Evolutionary conservation across 2,888 invertebrate species (phyloP).

Genomic region (Loripinus fragilis): DNA sequence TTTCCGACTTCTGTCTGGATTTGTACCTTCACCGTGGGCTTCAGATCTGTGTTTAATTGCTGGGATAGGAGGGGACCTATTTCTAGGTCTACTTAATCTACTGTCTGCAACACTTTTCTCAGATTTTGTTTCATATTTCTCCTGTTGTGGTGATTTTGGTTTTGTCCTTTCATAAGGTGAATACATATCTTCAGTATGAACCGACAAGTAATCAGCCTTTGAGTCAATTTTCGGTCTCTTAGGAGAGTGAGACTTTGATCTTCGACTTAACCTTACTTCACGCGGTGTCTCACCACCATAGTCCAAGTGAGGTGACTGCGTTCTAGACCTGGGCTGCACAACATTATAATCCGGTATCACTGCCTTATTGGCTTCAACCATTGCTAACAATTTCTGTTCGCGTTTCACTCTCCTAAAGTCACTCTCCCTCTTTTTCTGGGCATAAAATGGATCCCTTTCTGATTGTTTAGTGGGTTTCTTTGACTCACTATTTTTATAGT

Average conservation of each 20-base stretch:
- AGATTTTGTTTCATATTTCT: constrained; percentile 36
- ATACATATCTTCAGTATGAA: constrained; percentile 21
- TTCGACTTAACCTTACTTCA: constrained; percentile 44
- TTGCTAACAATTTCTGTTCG: constrained; percentile 73
- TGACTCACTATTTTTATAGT: constrained; percentile 69
- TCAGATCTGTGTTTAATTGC: constrained; percentile 67
- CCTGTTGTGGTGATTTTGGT: constrained; percentile 33
- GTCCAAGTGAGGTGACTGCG: constrained; percentile 61
- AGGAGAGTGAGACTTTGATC: constrained; percentile 65
- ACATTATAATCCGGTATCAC: constrained; percentile 69
- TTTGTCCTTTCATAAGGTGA: constrained; percentile 21
- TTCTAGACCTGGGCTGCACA: constrained; percentile 48
- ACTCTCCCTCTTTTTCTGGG: constrained; percentile 68
- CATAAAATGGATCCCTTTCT: constrained; percentile 79
- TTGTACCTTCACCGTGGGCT: constrained; percentile 25
- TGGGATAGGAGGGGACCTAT: constrained; percentile 74
- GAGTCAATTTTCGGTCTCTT: constrained; percentile 39
- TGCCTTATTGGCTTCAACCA: constrained; percentile 76
- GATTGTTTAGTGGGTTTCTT: constrained; percentile 77
- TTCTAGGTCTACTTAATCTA: constrained; percentile 29
- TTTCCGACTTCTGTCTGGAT: constrained; percentile 18
- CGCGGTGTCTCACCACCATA: constrained; percentile 58
- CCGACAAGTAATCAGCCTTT: constrained; percentile 35
- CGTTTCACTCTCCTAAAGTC: constrained; percentile 68
- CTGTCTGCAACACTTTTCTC: constrained; percentile 27